phyloP scores from a whole-genome alignment of 2,797 vertebrate species.

The Glossophaga mutica region DNA sequence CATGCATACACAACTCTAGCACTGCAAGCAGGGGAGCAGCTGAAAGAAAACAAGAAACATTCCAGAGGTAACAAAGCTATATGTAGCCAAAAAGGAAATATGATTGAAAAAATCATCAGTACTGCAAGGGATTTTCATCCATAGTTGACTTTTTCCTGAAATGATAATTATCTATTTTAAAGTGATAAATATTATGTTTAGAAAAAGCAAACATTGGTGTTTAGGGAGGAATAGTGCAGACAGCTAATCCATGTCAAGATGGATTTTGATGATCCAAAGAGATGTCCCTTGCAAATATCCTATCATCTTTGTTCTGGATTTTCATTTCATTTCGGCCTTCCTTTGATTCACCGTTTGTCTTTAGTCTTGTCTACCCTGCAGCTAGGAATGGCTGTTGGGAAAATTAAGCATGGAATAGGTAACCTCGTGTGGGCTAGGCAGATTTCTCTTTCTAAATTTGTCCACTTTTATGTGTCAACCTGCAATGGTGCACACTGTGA shows the following conservation, averaged over 20 bases:
- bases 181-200: constrained; percentile 57
- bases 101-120: constrained; percentile 60
- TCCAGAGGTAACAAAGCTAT: constrained; percentile 39
- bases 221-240: constrained; percentile 46
- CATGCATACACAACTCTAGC: background rate
- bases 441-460: constrained; percentile 44
- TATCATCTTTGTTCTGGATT: constrained; percentile 46
- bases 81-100: constrained; percentile 51
- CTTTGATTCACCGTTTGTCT: constrained; percentile 45
- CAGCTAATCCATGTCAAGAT: constrained; percentile 11
- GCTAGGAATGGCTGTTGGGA: constrained; percentile 49
- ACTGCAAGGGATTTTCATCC: constrained; percentile 52
- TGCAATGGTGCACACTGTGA: background rate
- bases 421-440: background rate
- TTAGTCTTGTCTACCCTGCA: constrained; percentile 29
- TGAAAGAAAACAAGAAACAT: constrained; percentile 2
- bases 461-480: constrained; percentile 54
- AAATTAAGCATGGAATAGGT: constrained; percentile 65
- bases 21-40: background rate
- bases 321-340: constrained; percentile 60
- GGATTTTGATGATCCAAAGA: constrained; percentile 46
- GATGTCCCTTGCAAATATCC: constrained; percentile 41
- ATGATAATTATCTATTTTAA: constrained; percentile 57
- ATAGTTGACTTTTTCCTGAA: constrained; percentile 66
- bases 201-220: constrained; percentile 55